Conservation (phyloP, 1,140 invertebrate species). For the Pentalonia nigronervosa region DNA sequence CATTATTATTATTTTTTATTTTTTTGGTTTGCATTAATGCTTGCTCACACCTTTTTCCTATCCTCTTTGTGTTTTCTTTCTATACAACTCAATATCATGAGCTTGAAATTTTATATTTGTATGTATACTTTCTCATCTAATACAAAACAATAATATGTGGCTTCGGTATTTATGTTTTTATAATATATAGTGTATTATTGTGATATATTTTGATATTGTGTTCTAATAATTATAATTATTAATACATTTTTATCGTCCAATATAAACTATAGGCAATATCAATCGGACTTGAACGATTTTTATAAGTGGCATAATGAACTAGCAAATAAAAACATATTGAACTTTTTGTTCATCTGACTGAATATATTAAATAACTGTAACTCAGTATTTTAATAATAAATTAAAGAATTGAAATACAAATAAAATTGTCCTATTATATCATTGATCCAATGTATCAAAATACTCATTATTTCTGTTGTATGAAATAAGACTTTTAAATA, state of each 20-base stretch:
- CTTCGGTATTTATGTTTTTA: slow-evolving; percentile 9
- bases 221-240: slow-evolving; percentile 14
- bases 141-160: neutral
- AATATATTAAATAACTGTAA: neutral
- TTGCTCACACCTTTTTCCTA: slow-evolving; percentile 18
- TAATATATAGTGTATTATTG: slow-evolving; percentile 20
- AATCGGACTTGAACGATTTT: neutral
- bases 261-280: neutral
- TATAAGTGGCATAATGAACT: neutral
- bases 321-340: neutral
- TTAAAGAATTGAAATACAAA: neutral
- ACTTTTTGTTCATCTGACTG: neutral
- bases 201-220: neutral
- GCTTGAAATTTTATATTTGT: neutral
- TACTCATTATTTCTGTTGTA: neutral
- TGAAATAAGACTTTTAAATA: neutral
- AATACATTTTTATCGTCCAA: neutral
- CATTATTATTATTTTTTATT: slow-evolving; percentile 13
- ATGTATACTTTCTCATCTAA: neutral
- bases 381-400: neutral
- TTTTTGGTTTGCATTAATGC: slow-evolving; percentile 35
- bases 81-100: neutral
- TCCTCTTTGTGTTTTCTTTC: neutral
- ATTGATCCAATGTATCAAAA: neutral
- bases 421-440: neutral